These are phyloP conservation scores for Erethizon dorsatum DNA, from an alignment of 2,797 vertebrate genomes.

Conservation along the genomic window DNA sequence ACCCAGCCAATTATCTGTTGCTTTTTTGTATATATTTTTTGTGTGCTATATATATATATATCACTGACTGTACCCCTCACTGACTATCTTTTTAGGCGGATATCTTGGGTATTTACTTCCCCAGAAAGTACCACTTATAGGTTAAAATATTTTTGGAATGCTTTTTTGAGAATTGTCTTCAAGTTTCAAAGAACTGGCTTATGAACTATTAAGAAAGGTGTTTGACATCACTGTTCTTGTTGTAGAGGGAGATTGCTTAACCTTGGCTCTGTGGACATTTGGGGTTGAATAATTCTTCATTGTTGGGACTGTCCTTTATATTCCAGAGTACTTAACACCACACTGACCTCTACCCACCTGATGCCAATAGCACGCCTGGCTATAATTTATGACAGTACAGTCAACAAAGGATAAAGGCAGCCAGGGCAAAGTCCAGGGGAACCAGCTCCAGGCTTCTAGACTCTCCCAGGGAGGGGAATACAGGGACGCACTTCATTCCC, in stretches of 20 bases:
- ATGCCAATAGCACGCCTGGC: background rate
- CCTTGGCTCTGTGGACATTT: background rate
- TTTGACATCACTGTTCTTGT: background rate
- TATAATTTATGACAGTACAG: background rate
- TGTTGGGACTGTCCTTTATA: background rate
- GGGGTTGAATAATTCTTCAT: background rate
- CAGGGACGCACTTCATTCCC: background rate
- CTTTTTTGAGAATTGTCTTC: background rate
- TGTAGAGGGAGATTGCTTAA: background rate
- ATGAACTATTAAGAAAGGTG: background rate
- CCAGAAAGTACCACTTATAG: background rate
- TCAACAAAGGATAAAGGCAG: background rate
- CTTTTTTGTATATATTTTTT: background rate
- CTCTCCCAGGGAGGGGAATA: background rate
- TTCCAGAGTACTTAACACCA: background rate
- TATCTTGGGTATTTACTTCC: background rate
- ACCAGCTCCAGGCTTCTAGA: background rate
- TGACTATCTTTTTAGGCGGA: background rate
- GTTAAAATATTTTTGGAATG: background rate
- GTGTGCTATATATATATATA: background rate
- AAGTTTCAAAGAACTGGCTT: background rate
- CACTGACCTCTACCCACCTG: background rate
- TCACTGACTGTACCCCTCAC: background rate
- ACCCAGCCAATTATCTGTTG: background rate
- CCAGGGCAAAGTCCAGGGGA: background rate